Base-by-base conservation (phyloP, 2,797 vertebrate genomes). In the Coreius guichenoti region DNA sequence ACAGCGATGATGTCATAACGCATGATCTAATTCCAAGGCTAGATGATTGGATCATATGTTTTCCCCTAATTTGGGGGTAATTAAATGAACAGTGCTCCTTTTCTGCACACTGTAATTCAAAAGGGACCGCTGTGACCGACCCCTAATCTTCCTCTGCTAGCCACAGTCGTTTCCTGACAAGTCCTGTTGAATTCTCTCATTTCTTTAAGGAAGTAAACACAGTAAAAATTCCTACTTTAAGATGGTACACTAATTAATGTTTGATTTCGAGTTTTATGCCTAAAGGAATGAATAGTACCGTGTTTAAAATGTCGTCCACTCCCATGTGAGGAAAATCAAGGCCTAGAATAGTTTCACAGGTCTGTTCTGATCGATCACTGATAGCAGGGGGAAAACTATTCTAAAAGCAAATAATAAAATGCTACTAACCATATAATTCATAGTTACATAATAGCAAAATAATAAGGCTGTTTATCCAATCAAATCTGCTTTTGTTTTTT, bases 31-130 rank as follows among this genome's bases (percentile, higher is more conserved):
- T 87, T 94, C 89, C 92, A 93, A 86, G 92, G 93, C 91, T 93
- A 93, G 90, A 93, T 92, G 93, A 95, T 89, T 94, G 92, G 94
- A 95, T 95, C 94, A 94, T 95, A 92, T 91, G 90, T 94, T 95
- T 95, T 94, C 93, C 93, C 92, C 93, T 94, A 93, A 95, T 95
- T 95, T 92, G 74, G 82, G 89, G 92, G 93, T 93, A 88, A 94
- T 95, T 95, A 94, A 94, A 93, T 85, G 92, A 94, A 95, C 93
- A 94, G 93, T 93, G 92, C 92, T 90, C 77, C 88, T 92, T 93
- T 94, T 73, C 89, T 92, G 90, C 91, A 90, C 88, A 80, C 89
- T 92, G 90, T 89, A 84, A 81, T 82, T 92, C 86, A 90, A 90
- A 86, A 92, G 91, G 74, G 87, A 91, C 89, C 83, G 86, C 90